These are phyloP conservation scores for Capreolus pygargus DNA, from an alignment of 2,113 vertebrate species.

Conservation along the genomic window DNA sequence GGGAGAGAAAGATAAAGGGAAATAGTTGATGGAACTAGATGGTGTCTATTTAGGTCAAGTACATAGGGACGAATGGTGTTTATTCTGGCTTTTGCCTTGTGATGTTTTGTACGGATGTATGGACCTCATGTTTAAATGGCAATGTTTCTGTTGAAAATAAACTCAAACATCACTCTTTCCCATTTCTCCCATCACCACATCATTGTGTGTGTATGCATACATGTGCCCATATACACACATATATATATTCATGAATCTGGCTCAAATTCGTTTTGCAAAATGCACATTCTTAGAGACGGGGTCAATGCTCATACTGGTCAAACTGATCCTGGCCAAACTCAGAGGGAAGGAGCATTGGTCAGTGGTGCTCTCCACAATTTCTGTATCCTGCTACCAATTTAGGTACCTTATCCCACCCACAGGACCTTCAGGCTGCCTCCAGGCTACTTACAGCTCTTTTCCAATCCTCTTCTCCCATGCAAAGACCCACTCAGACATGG, in stretches of 20 bases:
- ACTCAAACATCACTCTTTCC: neutral
- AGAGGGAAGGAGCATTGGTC: neutral
- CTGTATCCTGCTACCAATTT: neutral
- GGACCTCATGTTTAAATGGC: neutral
- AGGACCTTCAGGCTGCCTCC: neutral
- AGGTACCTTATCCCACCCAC: neutral
- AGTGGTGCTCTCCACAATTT: neutral
- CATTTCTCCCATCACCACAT: neutral
- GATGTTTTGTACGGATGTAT: slow-evolving; percentile 4
- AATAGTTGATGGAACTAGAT: neutral
- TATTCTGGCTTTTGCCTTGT: slow-evolving; percentile 40
- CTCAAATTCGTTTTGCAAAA: neutral
- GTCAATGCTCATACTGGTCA: neutral
- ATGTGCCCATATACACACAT: neutral
- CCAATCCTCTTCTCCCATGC: neutral
- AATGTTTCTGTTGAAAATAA: slow-evolving; percentile 23
- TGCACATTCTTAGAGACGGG: neutral
- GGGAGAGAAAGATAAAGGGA: neutral
- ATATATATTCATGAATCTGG: neutral
- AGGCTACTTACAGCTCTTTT: neutral
- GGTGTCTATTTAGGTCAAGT: slow-evolving; percentile 52
- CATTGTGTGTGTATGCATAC: neutral
- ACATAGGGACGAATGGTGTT: neutral
- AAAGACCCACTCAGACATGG: neutral
- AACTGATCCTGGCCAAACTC: neutral